phyloP scores from a whole-genome alignment of 1,140 invertebrate species.

The Zaprionus ornatus region DNA sequence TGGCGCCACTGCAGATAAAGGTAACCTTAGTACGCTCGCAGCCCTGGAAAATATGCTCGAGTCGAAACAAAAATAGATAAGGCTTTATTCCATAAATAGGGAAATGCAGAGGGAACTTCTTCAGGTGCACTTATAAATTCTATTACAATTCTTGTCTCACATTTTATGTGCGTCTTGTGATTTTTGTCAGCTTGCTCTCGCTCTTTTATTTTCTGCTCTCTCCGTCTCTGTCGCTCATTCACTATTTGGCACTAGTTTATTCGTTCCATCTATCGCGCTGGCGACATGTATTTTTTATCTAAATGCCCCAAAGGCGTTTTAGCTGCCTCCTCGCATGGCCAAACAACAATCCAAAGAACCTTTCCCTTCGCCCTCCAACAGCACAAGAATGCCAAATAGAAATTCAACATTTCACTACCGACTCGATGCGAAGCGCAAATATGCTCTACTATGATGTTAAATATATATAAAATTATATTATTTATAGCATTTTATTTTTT shows the following conservation, averaged over 20 bases:
- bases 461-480: neutral
- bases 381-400: neutral
- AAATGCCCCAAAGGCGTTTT: constrained; percentile 77
- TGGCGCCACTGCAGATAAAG: no score
- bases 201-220: neutral
- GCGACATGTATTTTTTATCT: constrained; percentile 75
- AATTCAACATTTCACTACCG: neutral
- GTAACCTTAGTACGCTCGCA: neutral
- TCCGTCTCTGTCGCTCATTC: constrained; percentile 20
- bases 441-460: neutral
- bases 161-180: constrained; percentile 74
- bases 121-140: constrained; percentile 54
- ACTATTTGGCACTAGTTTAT: constrained; percentile 33
- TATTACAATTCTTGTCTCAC: constrained; percentile 59
- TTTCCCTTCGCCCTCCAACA: neutral
- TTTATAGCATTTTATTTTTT: constrained; percentile 6
- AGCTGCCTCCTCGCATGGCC: constrained; percentile 32
- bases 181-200: constrained; percentile 45
- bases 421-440: neutral
- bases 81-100: constrained; percentile 8
- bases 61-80: constrained; percentile 18
- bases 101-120: constrained; percentile 29
- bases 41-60: neutral
- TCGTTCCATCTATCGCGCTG: constrained; percentile 42
- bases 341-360: constrained; percentile 31